Base-by-base conservation (phyloP, 2,888 invertebrate genomes). In the Macropis europaea region DNA sequence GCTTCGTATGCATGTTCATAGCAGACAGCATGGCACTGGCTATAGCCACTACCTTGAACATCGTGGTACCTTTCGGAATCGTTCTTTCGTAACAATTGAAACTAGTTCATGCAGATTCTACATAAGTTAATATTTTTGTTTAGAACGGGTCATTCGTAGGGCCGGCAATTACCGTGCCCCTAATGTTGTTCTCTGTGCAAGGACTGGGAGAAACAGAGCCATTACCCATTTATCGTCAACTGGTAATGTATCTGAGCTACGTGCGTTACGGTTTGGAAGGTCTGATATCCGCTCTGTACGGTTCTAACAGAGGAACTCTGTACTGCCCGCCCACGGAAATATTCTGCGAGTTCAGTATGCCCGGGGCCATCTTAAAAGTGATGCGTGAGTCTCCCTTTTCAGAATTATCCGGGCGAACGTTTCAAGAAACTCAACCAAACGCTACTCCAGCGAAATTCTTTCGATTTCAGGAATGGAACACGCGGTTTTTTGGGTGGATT, bases 121-220 rank as follows among this genome's bases (percentile, higher is more conserved):
- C 11, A 9, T 30, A 30, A 30, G 13, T 9, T 9, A 0, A 1
- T 34, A 22, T 17, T 32, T 38, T 7, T 45, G 62, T 47, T 11
- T 90, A 96, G 96, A 96, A 96, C 85, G 94, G 95, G 26, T 96
- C 97, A 90, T 98, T 98, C 89, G 91, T 97, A 81, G 98, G 97
- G 0, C 97, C 98, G 13, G 95, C 96, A 0, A 87, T 95, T 64
- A 93, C 95, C 56, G 97, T 97, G 3, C 98, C 98, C 0, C 91
- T 98, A 9, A 96, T 98, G 93, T 90, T 98, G 61, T 92, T 98
- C 50, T 95, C 97, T 3, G 95, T 95, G 0, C 95, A 96, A 86
- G 96, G 98, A 28, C 95, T 98, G 84, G 98, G 98, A 3, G 89
- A 85, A 53, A 91, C 92, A n/a, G 91, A 92, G 0, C 94, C 95